phyloP scores from a whole-genome alignment of 2,797 vertebrate species.

The Bradypus variegatus region DNA sequence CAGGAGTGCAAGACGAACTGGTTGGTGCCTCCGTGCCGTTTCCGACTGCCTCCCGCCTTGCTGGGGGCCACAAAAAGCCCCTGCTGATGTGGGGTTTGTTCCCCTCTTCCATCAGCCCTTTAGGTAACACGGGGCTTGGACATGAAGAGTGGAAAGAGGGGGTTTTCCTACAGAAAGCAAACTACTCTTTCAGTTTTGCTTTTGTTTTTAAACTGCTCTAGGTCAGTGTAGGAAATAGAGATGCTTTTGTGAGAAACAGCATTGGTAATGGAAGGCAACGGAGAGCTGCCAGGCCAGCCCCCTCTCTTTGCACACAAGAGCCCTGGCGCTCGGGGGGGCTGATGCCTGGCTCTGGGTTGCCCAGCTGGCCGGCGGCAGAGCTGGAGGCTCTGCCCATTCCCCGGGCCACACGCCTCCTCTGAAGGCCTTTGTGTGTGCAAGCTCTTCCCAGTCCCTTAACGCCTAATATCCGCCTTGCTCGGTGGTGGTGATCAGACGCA shows the following conservation, averaged over 20 bases:
- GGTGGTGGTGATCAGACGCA: too few species aligned
- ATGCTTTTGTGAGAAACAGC: neutral
- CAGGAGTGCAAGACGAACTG: neutral
- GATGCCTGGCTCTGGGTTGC: neutral
- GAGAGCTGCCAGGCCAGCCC: neutral
- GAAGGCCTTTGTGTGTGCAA: neutral
- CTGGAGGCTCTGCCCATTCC: neutral
- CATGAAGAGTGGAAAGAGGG: neutral
- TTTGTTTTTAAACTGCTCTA: neutral
- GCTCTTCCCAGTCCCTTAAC: fast-evolving
- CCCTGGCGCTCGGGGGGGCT: neutral
- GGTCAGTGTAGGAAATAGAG: neutral
- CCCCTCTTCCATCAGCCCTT: fast-evolving
- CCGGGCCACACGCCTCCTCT: neutral
- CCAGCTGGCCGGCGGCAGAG: neutral
- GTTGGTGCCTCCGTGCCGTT: fast-evolving
- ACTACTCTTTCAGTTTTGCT: neutral
- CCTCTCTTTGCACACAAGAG: neutral
- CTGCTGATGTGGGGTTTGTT: fast-evolving
- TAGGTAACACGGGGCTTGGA: neutral
- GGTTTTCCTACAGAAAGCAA: neutral
- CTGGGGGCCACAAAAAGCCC: neutral
- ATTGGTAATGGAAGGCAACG: neutral
- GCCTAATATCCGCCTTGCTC: fast-evolving
- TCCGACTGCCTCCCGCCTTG: fast-evolving